A percentile compares a stretch with the other conserved stretches of the same genome.
Evolutionary conservation across 2,797 vertebrate genomes (phyloP).

Genomic region (Leptodactylus fallax): DNA sequence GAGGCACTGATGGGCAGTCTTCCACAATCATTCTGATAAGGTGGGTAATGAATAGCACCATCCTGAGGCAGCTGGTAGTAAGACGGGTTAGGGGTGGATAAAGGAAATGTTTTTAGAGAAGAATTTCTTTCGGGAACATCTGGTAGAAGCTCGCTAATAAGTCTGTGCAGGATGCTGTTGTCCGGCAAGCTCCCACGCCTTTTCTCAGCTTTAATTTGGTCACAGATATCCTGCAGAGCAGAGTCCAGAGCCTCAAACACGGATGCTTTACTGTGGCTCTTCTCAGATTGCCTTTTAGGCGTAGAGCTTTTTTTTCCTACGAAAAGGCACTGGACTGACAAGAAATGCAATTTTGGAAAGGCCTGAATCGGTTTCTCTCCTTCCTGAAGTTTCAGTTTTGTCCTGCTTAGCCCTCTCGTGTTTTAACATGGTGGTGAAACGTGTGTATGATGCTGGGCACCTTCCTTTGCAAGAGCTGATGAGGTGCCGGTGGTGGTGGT

Average conservation of each 20-base stretch:
- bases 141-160: conserved; percentile 93
- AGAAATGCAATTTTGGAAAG: conserved; percentile 96
- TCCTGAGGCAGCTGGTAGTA: conserved; percentile 80
- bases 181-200: conserved; percentile 88
- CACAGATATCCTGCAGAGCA: conserved; percentile 94
- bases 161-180: conserved; percentile 91
- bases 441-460: conserved; percentile 95
- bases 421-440: conserved; percentile 95
- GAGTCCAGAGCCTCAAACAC: conserved; percentile 94
- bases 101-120: conserved; percentile 81
- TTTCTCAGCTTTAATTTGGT: conserved; percentile 94
- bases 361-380: conserved; percentile 82
- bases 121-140: conserved; percentile 95
- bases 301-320: conserved; percentile 91
- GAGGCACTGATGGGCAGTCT: conserved; percentile 89
- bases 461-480: conserved; percentile 95
- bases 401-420: conserved; percentile 93
- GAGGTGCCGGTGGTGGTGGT: conserved; percentile 89
- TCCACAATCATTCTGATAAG: conserved; percentile 78
- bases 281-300: conserved; percentile 81
- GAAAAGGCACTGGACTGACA: conserved; percentile 98
- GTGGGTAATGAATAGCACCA: conserved; percentile 75
- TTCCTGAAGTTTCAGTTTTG: conserved; percentile 73
- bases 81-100: conserved; percentile 80
- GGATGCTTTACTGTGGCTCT: conserved; percentile 88